phyloP scores from a whole-genome alignment of 2,888 invertebrate species.

The Pyrrhia umbra region DNA sequence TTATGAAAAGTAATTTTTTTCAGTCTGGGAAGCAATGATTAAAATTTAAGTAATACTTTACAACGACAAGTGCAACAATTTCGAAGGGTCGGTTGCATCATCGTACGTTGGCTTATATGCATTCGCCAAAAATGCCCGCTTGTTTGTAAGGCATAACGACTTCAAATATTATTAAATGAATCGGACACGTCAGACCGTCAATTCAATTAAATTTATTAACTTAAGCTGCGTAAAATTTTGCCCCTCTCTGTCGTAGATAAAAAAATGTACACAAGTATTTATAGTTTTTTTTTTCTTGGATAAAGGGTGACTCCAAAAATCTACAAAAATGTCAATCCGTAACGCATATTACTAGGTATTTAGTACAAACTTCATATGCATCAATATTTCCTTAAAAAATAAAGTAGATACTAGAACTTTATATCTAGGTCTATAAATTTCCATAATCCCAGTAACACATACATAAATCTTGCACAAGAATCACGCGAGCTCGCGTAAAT shows the following conservation, averaged over 20 bases:
- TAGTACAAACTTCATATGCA: neutral
- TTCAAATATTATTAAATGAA: neutral
- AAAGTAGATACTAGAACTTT: neutral
- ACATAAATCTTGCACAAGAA: conserved; percentile 26
- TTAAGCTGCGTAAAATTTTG: neutral
- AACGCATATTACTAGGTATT: neutral
- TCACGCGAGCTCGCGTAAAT: conserved; percentile 37
- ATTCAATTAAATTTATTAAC: neutral
- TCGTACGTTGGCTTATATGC: neutral
- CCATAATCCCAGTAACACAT: conserved; percentile 11
- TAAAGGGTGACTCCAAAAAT: too few relatives aligned
- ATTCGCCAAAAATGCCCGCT: neutral
- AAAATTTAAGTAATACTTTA: neutral
- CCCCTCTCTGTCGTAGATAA: neutral
- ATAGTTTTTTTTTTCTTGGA: too few relatives aligned
- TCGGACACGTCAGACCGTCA: neutral
- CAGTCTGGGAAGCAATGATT: too few relatives aligned
- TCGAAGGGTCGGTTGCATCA: neutral
- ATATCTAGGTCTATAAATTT: neutral
- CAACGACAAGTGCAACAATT: neutral
- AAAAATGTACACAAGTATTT: too few relatives aligned
- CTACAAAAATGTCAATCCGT: too few relatives aligned
- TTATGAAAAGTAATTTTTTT: too few relatives aligned
- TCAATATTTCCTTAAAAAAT: conserved; percentile 3
- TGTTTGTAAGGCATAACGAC: too few relatives aligned